Percentiles rank a stretch among this genome's conserved stretches.
Conservation (phyloP, 2,113 vertebrate genomes). For the Bungarus multicinctus region DNA sequence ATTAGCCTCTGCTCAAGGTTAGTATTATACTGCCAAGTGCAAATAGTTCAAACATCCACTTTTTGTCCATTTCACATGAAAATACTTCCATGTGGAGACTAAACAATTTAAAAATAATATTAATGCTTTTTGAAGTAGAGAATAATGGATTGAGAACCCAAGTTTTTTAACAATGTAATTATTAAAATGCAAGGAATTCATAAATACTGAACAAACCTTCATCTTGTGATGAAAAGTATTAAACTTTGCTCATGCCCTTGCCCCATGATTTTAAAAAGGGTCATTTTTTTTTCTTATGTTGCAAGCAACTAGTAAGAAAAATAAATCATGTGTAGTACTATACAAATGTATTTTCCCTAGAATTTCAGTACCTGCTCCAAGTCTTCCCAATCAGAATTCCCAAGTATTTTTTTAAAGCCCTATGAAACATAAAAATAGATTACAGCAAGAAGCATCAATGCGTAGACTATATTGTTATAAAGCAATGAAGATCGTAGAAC, state of each 20-base stretch:
- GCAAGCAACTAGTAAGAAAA: not conserved
- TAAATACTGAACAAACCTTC: not conserved
- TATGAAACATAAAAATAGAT: constrained; percentile 58
- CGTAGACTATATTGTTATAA: not conserved
- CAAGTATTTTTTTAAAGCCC: constrained; percentile 66
- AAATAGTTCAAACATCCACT: not conserved
- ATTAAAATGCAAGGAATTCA: not conserved
- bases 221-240: not conserved
- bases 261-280: not conserved
- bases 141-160: not conserved
- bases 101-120: not conserved
- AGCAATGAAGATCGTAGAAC: not conserved
- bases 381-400: constrained; percentile 69
- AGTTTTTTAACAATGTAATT: not conserved
- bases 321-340: not conserved
- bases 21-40: not conserved
- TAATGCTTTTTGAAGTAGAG: not conserved
- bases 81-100: not conserved
- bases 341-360: constrained; percentile 34
- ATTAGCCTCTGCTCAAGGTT: not conserved
- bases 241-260: not conserved
- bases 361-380: constrained; percentile 66
- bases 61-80: not conserved
- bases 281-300: not conserved
- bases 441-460: constrained; percentile 39